Percentiles rank a stretch among this genome's conserved stretches.
Conservation (phyloP, 2,888 invertebrate genomes). For the Cerastis leucographa region DNA sequence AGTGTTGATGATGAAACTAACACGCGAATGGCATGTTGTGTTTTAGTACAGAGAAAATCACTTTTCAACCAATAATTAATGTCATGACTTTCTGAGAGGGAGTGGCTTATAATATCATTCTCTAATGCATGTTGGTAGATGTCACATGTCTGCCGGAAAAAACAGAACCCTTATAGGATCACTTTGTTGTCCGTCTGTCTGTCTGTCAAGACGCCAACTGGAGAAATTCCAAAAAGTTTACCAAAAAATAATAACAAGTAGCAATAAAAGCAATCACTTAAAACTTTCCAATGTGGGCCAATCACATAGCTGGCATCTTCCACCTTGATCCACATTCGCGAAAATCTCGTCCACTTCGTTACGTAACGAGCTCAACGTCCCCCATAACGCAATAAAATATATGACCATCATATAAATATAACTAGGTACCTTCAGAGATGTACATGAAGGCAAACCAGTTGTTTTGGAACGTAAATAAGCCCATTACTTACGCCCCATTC, state of each 20-base stretch:
- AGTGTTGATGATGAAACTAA: background rate
- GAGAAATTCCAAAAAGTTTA: background rate
- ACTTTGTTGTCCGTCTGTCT: too few relatives aligned
- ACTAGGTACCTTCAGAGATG: constrained; percentile 35
- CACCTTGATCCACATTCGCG: constrained; percentile 58
- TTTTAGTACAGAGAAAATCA: background rate
- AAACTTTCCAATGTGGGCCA: background rate
- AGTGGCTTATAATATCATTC: too few relatives aligned
- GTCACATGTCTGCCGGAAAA: background rate
- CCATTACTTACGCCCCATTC: background rate
- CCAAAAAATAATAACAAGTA: background rate
- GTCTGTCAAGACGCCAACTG: too few relatives aligned
- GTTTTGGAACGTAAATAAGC: constrained; percentile 14
- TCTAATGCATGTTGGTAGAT: background rate
- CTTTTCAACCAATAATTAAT: background rate
- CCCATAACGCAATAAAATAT: constrained; percentile 36
- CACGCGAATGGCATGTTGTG: background rate
- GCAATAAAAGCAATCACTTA: background rate
- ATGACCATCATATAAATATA: constrained; percentile 15
- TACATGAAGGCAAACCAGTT: constrained; percentile 53
- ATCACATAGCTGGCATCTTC: constrained; percentile 34
- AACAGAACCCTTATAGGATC: too few relatives aligned
- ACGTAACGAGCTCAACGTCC: constrained; percentile 40
- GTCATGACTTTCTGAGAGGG: background rate
- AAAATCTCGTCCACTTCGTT: constrained; percentile 8